Evolutionary conservation across 2,113 vertebrate genomes (phyloP).

Genomic region (Actenoides hombroni): DNA sequence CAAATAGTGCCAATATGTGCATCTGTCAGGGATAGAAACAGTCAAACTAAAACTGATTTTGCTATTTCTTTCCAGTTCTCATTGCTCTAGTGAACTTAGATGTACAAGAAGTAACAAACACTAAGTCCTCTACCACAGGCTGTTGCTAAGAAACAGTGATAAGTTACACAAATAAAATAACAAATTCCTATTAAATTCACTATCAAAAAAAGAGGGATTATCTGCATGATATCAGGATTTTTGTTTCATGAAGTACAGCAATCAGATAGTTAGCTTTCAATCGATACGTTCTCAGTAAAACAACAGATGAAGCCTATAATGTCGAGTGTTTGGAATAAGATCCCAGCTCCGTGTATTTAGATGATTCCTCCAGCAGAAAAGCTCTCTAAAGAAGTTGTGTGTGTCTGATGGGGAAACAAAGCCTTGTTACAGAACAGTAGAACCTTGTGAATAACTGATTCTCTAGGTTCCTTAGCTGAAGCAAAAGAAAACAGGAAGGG

Average conservation of each 20-base stretch:
- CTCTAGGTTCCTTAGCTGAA: neutral
- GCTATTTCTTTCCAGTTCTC: neutral
- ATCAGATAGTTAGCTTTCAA: neutral
- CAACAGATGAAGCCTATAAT: neutral
- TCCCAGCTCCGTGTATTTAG: neutral
- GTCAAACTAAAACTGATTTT: neutral
- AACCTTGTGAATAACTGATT: neutral
- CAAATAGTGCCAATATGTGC: neutral
- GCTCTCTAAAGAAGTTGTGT: neutral
- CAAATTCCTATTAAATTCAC: neutral
- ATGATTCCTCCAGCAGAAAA: neutral
- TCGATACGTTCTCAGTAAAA: neutral
- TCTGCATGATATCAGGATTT: neutral
- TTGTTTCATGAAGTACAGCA: neutral
- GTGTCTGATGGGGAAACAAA: neutral
- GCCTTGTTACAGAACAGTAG: neutral
- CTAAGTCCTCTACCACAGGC: neutral
- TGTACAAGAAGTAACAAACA: too few relatives aligned
- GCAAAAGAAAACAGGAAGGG: neutral
- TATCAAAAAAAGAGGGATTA: neutral
- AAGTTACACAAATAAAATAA: neutral
- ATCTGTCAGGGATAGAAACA: neutral
- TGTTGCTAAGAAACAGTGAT: slow-evolving; percentile 55
- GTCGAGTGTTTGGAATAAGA: neutral
- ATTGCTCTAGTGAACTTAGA: neutral